Percentiles rank a stretch among this genome's conserved stretches.
These are phyloP conservation scores for Austrolebias charrua DNA, from an alignment of 2,797 vertebrate species.

Conservation along the genomic window DNA sequence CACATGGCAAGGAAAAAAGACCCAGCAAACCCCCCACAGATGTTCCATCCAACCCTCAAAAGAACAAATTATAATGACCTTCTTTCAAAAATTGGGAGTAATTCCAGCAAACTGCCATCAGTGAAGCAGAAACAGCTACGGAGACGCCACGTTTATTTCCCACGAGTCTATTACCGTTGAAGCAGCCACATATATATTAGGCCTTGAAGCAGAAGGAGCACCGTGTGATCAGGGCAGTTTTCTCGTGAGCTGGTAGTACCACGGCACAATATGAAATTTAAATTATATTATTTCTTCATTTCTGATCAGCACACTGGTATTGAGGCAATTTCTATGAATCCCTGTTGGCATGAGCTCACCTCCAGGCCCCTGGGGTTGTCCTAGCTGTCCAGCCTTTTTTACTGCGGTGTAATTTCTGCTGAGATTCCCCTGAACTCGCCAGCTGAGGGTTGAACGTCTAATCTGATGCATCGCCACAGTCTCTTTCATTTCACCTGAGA, in stretches of 20 bases:
- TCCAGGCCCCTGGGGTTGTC: neutral
- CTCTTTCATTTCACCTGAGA: conserved; percentile 39
- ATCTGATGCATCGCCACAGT: conserved; percentile 41
- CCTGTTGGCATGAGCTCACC: conserved; percentile 37
- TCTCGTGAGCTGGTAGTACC: conserved; percentile 17
- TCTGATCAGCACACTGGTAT: conserved; percentile 43
- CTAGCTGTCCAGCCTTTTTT: conserved; percentile 12
- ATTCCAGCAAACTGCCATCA: conserved; percentile 67
- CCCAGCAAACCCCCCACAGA: conserved; percentile 6
- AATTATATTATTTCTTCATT: conserved; percentile 50
- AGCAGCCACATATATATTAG: conserved; percentile 64
- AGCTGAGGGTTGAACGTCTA: conserved; percentile 41
- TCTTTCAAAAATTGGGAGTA: conserved; percentile 59
- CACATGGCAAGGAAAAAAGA: conserved; percentile 15
- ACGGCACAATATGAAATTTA: conserved; percentile 47
- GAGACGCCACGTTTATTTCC: conserved; percentile 71
- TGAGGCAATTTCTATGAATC: conserved; percentile 37
- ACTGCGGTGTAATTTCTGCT: conserved; percentile 28
- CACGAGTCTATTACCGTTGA: conserved; percentile 63
- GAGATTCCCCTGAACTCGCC: conserved; percentile 24
- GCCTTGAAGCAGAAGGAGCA: conserved; percentile 56
- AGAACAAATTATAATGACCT: conserved; percentile 42
- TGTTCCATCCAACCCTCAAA: conserved; percentile 22
- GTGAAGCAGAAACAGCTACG: conserved; percentile 62
- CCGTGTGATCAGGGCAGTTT: conserved; percentile 36